Conservation (phyloP, 2,113 vertebrate species). For the Aegotheles bennettii region DNA sequence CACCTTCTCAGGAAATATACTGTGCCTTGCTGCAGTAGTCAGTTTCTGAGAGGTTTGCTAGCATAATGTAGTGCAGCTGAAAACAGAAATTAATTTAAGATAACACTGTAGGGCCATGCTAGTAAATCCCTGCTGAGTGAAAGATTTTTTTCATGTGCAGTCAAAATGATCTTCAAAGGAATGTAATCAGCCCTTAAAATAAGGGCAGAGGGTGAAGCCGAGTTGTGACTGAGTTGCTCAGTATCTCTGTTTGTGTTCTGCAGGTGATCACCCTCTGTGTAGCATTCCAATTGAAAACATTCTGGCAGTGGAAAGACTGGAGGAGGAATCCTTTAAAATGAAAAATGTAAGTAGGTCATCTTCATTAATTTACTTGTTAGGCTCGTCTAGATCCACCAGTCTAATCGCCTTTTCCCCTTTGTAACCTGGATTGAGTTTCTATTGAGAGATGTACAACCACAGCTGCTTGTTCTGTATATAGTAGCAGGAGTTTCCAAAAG, state of each 20-base stretch:
- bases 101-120: not conserved
- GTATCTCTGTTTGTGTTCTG: not conserved
- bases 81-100: not conserved
- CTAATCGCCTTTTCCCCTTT: conserved; percentile 44
- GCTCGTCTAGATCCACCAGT: conserved; percentile 1
- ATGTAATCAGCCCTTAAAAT: not conserved
- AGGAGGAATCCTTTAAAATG: conserved; percentile 99
- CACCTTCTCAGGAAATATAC: not conserved
- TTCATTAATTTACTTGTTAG: conserved; percentile 10
- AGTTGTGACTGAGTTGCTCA: not conserved
- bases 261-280: conserved; percentile 91
- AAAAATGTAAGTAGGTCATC: conserved; percentile 88
- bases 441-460: conserved; percentile 37
- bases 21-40: not conserved
- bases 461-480: conserved; percentile 56
- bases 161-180: not conserved
- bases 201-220: not conserved
- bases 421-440: conserved; percentile 48
- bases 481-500: conserved; percentile 53
- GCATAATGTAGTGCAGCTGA: not conserved
- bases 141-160: not conserved
- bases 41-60: not conserved
- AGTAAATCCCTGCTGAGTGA: not conserved
- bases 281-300: conserved; percentile 98
- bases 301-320: conserved; percentile 92